These are phyloP conservation scores for Tachypleus tridentatus DNA, from an alignment of 1,140 invertebrate species.

Conservation along the genomic window DNA sequence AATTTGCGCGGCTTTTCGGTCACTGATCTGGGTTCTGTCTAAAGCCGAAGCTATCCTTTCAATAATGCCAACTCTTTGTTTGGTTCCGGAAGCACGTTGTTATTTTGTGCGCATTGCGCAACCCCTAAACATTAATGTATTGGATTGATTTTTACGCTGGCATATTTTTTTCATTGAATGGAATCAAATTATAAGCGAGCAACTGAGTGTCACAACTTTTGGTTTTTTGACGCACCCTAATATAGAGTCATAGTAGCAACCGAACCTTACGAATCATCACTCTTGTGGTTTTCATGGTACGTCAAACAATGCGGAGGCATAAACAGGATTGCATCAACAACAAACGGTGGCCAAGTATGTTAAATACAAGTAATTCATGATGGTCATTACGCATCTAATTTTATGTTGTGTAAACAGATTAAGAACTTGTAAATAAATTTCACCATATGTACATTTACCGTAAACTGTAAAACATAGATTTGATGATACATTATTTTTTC, in stretches of 20 bases:
- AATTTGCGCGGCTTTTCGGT: too few species aligned
- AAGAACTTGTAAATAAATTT: not conserved
- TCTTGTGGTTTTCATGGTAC: constrained; percentile 35
- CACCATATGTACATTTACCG: not conserved
- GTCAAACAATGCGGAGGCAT: constrained; percentile 30
- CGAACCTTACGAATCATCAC: constrained; percentile 32
- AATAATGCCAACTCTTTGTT: too few species aligned
- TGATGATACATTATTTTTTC: not conserved
- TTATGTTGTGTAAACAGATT: not conserved
- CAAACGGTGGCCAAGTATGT: constrained; percentile 32
- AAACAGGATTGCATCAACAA: constrained; percentile 29
- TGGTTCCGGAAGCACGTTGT: too few species aligned
- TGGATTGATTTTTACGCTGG: too few species aligned
- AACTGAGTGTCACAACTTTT: too few species aligned
- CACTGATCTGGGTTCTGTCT: too few species aligned
- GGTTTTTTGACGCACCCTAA: too few species aligned
- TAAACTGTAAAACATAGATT: not conserved
- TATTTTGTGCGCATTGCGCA: too few species aligned
- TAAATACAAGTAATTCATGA: not conserved
- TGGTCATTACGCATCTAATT: not conserved
- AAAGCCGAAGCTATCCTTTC: too few species aligned
- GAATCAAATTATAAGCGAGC: too few species aligned
- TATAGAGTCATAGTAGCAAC: constrained; percentile 28
- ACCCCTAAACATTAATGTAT: too few species aligned
- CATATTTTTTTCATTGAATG: too few species aligned